These are phyloP conservation scores for Falco punctatus DNA, from an alignment of 2,113 vertebrate genomes.

Conservation along the genomic window DNA sequence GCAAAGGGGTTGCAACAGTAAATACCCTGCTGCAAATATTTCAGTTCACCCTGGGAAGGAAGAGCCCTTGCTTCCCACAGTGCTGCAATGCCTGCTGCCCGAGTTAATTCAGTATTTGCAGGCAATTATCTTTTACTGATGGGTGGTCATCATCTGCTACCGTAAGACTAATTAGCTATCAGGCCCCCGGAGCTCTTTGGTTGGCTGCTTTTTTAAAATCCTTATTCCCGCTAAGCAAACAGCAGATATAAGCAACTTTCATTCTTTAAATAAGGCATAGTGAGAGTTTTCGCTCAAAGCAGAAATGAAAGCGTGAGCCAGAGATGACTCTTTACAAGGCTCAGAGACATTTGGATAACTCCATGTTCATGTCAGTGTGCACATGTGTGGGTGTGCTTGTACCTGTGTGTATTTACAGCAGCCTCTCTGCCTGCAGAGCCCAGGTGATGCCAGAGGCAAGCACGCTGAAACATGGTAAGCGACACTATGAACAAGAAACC, in stretches of 20 bases:
- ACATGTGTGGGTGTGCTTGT: too few relatives aligned
- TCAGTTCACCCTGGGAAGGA: not conserved
- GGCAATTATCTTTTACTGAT: not conserved
- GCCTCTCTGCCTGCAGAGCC: not conserved
- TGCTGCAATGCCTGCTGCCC: not conserved
- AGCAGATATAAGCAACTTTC: not conserved
- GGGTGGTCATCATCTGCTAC: not conserved
- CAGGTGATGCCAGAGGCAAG: not conserved
- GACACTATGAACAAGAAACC: not conserved
- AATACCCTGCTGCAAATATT: too few relatives aligned
- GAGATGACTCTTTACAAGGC: accelerated
- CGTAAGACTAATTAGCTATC: not conserved
- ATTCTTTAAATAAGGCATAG: not conserved
- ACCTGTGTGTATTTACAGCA: too few relatives aligned
- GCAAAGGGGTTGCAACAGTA: not conserved
- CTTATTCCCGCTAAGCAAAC: not conserved
- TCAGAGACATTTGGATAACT: not conserved
- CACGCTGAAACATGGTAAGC: too few relatives aligned
- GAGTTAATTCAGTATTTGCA: not conserved
- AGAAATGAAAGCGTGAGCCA: not conserved
- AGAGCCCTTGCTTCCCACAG: not conserved
- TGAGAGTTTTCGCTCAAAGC: not conserved
- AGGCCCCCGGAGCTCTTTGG: not conserved
- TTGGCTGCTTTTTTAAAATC: not conserved
- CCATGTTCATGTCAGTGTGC: not conserved